Conservation (phyloP, 2,888 invertebrate species). For the Notocelia uddmanniana region DNA sequence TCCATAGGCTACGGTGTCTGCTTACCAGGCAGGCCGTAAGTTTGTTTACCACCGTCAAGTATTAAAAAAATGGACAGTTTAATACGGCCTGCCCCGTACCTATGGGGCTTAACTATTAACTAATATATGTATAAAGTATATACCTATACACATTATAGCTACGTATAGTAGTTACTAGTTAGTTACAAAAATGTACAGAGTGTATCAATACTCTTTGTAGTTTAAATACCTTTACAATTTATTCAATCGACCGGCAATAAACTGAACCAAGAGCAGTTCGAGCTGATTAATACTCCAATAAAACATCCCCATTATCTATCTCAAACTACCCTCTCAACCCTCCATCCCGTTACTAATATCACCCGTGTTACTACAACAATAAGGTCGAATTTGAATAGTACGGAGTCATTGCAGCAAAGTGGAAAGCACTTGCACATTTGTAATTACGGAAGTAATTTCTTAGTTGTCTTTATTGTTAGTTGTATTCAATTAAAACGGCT, state of each 20-base stretch:
- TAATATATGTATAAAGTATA: too few species aligned
- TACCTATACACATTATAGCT: too few species aligned
- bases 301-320: constrained; percentile 14
- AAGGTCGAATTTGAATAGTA: not conserved
- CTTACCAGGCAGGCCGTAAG: too few species aligned
- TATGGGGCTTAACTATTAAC: too few species aligned
- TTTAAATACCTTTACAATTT: constrained; percentile 2
- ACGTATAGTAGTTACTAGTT: too few species aligned
- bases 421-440: constrained; percentile 22
- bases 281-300: constrained; percentile 19
- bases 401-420: constrained; percentile 11
- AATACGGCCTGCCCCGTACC: too few species aligned
- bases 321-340: constrained; percentile 1
- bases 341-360: not conserved
- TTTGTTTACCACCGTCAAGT: too few species aligned
- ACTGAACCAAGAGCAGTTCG: constrained; percentile 6
- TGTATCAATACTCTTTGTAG: constrained; percentile 11
- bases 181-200: not conserved
- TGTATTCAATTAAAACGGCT: not conserved
- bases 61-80: too few species aligned
- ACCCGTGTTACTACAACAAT: not conserved
- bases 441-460: constrained; percentile 23
- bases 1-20: too few species aligned
- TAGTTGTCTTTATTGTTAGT: constrained; percentile 23
- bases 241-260: constrained; percentile 7